A percentile compares a stretch with the other conserved stretches of the same genome.
Evolutionary conservation across 2,888 invertebrate genomes (phyloP).

Genomic region (Drosophila macrothrix): DNA sequence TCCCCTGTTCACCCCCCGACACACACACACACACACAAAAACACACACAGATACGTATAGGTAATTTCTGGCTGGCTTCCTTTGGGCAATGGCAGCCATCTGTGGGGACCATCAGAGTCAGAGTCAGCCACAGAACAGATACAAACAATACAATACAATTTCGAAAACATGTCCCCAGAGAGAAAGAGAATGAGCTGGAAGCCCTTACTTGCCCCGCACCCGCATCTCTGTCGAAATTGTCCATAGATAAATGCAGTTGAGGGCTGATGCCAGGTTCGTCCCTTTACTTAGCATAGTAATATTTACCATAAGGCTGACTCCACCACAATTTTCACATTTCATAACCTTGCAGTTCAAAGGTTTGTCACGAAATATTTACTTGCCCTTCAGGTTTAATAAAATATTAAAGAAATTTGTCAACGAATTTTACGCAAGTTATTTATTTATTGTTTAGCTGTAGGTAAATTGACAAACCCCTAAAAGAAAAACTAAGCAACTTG

Average conservation of each 20-base stretch:
- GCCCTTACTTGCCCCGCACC: slow-evolving; percentile 8
- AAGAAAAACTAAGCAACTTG: background rate
- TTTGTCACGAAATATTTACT: background rate
- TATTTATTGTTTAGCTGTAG: no score
- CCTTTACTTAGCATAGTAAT: slow-evolving; percentile 38
- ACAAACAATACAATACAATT: slow-evolving; percentile 44
- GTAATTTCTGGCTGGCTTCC: slow-evolving; percentile 38
- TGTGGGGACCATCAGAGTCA: slow-evolving; percentile 30
- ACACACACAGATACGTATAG: background rate
- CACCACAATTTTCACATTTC: background rate
- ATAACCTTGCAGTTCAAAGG: background rate
- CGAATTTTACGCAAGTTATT: background rate
- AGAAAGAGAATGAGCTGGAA: background rate
- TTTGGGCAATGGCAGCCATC: slow-evolving; percentile 39
- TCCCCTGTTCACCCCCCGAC: slow-evolving; percentile 10
- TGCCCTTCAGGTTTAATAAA: background rate
- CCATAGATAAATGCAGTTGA: slow-evolving; percentile 46
- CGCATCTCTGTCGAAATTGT: slow-evolving; percentile 34
- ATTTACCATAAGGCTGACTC: background rate
- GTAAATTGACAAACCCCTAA: background rate
- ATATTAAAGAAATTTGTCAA: background rate
- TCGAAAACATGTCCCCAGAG: slow-evolving; percentile 48
- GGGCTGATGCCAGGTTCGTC: slow-evolving; percentile 34
- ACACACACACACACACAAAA: background rate
- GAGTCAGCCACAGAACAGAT: slow-evolving; percentile 20